These are phyloP conservation scores for Hipparchia sbordonii DNA, from an alignment of 2,888 invertebrate species.

Conservation along the genomic window DNA sequence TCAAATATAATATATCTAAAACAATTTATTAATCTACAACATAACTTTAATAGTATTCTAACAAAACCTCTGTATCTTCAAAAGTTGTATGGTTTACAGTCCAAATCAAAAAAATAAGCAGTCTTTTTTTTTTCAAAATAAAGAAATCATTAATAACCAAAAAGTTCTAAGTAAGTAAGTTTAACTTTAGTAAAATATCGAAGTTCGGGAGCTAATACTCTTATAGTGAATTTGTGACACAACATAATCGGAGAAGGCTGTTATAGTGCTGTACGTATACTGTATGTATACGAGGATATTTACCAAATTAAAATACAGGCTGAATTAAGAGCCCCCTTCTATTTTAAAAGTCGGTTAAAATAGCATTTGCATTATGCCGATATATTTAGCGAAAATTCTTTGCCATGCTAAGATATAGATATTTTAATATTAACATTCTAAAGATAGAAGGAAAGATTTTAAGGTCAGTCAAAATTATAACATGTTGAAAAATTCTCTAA, in stretches of 20 bases:
- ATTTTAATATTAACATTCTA: neutral
- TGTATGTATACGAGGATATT: neutral
- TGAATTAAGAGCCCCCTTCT: too few species aligned
- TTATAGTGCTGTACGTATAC: neutral
- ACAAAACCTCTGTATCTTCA: constrained; percentile 15
- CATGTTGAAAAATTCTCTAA: too few species aligned
- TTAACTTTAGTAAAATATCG: constrained; percentile 11
- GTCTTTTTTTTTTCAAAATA: constrained; percentile 10
- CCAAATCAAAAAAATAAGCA: constrained; percentile 11
- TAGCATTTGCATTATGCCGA: too few species aligned
- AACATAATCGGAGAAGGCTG: neutral
- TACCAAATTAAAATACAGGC: too few species aligned
- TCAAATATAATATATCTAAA: constrained; percentile 67
- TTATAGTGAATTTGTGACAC: neutral
- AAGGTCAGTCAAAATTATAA: too few species aligned
- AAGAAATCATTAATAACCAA: neutral
- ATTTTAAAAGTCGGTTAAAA: too few species aligned
- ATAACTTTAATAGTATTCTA: constrained; percentile 38
- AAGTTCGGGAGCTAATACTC: neutral
- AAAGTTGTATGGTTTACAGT: constrained; percentile 1
- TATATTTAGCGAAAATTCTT: neutral
- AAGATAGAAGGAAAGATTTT: too few species aligned
- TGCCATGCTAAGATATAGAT: neutral
- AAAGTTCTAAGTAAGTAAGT: neutral
- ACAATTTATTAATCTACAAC: constrained; percentile 70